Conservation (phyloP, 64 coral and sea anemone species). For the Cladopsammia gracilis region DNA sequence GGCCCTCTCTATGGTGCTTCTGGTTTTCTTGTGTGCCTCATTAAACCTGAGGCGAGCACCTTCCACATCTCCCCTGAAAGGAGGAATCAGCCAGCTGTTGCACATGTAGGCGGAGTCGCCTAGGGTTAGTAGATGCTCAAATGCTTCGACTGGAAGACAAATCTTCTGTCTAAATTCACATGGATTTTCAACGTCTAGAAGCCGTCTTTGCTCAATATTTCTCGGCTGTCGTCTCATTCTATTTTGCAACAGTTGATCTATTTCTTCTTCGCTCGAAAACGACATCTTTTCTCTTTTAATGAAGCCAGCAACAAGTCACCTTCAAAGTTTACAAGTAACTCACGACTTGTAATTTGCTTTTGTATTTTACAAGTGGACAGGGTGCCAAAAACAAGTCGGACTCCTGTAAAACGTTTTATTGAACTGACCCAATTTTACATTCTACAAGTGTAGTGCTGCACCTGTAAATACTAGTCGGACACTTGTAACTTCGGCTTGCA, state of each 20-base stretch:
- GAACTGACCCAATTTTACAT: conserved; percentile 4
- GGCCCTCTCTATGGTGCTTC: conserved; percentile 39
- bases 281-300: background rate
- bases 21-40: conserved; percentile 54
- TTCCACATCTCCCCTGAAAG: conserved; percentile 55
- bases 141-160: conserved; percentile 28
- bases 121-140: conserved; percentile 12
- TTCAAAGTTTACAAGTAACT: background rate
- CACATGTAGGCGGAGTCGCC: conserved; percentile 40
- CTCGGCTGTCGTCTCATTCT: conserved; percentile 19
- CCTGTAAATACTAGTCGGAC: background rate
- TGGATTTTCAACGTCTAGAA: conserved; percentile 60
- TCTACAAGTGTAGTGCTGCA: background rate
- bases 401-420: conserved; percentile 3
- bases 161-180: conserved; percentile 47
- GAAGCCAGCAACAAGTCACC: too few relatives aligned
- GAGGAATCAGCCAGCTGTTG: conserved; percentile 53
- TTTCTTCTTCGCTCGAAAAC: conserved; percentile 52
- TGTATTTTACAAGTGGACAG: background rate
- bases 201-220: conserved; percentile 33
- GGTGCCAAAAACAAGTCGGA: background rate
- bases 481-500: background rate
- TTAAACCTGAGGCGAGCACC: conserved; percentile 40
- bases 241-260: background rate
- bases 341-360: background rate